Base-by-base conservation (phyloP, 1,140 invertebrate species). In the Temnothorax curvispinosus region DNA sequence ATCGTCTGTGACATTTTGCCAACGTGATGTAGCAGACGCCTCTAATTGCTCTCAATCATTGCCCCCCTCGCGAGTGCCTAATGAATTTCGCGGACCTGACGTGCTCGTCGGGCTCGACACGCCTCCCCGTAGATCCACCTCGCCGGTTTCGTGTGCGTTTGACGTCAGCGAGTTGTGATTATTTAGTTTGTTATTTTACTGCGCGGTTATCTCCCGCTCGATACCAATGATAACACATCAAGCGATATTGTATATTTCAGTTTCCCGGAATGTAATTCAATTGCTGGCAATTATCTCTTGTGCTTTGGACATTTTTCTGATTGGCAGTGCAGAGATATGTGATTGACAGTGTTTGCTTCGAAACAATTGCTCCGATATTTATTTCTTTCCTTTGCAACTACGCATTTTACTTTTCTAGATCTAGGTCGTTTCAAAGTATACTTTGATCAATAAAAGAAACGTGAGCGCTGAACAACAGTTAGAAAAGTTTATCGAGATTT, bases 21-120 rank as follows among this genome's bases (percentile, higher is more conserved):
- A 89, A 90, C 84, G 35, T 85, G 69, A 91, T 85, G 86, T 92
- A 92, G 92, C 92, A 94, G 93, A 93, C 92, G 91, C 78, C 89
- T 89, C 77, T 90, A 90, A 84, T 92, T 90, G 56, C 67, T 91
- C 75, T 85, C 82, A 67, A 80, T 91, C 82, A 54, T 27, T 27
- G 41, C 50, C 18, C 38, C 65, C 47, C 38, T 64, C 47, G 60
- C 50, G 8, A 11, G 4, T 5, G 8, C n/a, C 60, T 54, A 6
- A 60, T 52, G 56, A 56, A 87, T 78, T 76, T 60, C 41, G 56
- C 41, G 62, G 27, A 38, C 9, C 52, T 58, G 38, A 38, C 81
- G 5, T 13, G 32, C 5, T 47, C 13, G 6, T 47, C 38, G 32
- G 41, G 0, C 7, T 7, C n/a, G 18, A 27, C 27, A 18, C 21